Evolutionary conservation across 2,797 vertebrate genomes (phyloP), one percentile per base, ranked within the genome.

Genomic region (Myripristis murdjan): DNA sequence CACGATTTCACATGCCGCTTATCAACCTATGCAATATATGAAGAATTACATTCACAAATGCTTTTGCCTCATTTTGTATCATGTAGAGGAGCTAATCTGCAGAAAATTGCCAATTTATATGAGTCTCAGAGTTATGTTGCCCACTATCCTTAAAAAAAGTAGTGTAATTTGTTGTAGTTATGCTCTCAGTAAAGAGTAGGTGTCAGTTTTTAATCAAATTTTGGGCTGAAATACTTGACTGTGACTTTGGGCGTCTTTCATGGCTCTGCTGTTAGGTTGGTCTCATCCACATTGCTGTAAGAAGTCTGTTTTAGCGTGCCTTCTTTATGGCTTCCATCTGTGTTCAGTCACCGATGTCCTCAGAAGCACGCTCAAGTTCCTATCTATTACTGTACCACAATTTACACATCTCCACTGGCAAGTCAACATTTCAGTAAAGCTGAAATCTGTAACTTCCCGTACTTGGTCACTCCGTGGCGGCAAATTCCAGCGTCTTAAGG

Each of bases 321-420:
- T 20, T 20, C 20, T 20, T 20, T 20, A 6, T 58, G n/a, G n/a
- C n/a, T 43, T 68, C 6, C 57, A 0, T 31, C 4, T 58, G 44
- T 70, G 28, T 57, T 67, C 26, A 57, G 16, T 69, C 12, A 35
- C 23, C 79, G n/a, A 14, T 59, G 59, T 73, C 8, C 51, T 33
- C n/a, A n/a, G n/a, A n/a, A n/a, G 56, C 9, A 60, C 71, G 60
- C 39, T 58, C 41, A 48, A 66, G 43, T 41, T 73, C 24, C 78
- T 51, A 53, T 49, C 44, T 37, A 51, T 46, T 31, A 57, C 4
- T 6, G 31, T 52, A 28, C 52, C 35, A 28, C 37, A 71, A 57
- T 79, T 67, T 72, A 46, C 67, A 72, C 54, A 53, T 80, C 44
- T 72, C 72, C 20, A 66, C 53, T 53, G 46, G 23, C 55, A 47